Percentiles rank a stretch among this genome's conserved stretches.
Evolutionary conservation across 2,113 vertebrate genomes (phyloP).

Genomic region (Bujurquina vittata): DNA sequence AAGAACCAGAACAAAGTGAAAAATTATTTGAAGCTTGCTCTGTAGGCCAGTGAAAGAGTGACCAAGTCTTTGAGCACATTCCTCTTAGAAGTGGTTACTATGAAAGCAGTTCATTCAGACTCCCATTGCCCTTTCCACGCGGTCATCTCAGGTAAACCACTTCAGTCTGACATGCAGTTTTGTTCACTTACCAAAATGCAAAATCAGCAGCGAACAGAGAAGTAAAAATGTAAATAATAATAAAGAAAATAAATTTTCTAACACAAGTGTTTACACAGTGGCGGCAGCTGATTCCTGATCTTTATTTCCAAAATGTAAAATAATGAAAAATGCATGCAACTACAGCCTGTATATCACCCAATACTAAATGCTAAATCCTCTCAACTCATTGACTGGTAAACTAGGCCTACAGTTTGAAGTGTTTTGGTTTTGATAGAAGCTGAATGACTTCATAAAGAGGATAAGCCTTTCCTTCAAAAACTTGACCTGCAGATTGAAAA

Average conservation of each 20-base stretch:
- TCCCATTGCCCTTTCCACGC: slow-evolving; percentile 53
- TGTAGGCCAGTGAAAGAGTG: slow-evolving; percentile 82
- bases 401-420: not conserved
- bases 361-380: not conserved
- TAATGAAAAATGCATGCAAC: slow-evolving; percentile 38
- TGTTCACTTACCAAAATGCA: slow-evolving; percentile 86
- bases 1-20: not conserved
- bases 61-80: slow-evolving; percentile 60
- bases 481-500: not conserved
- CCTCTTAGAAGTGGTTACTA: slow-evolving; percentile 71
- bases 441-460: not conserved
- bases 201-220: slow-evolving; percentile 86
- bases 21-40: slow-evolving; percentile 2
- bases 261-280: slow-evolving; percentile 55
- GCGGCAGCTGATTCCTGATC: slow-evolving; percentile 19
- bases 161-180: slow-evolving; percentile 85
- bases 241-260: slow-evolving; percentile 67
- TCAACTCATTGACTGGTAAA: not conserved
- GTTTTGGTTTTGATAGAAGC: not conserved
- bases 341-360: not conserved
- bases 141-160: slow-evolving; percentile 78
- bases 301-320: slow-evolving; percentile 22
- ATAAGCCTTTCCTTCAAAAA: not conserved
- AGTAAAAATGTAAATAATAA: slow-evolving; percentile 83
- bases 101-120: slow-evolving; percentile 73